phyloP scores from a whole-genome alignment of 2,797 vertebrate genomes.

The Manis crassicaudata region DNA sequence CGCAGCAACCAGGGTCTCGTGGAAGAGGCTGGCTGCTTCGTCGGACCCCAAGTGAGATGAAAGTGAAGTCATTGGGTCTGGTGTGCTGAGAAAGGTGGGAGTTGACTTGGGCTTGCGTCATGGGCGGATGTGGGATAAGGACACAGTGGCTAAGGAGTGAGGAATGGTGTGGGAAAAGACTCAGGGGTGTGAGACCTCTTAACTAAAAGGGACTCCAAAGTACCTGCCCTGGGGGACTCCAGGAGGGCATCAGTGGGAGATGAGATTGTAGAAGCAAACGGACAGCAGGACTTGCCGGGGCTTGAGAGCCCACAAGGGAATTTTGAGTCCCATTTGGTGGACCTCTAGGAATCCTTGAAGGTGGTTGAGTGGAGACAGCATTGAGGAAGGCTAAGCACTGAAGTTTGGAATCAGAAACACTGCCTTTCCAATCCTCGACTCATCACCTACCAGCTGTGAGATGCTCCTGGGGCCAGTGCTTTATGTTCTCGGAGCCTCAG shows the following conservation, averaged over 20 bases:
- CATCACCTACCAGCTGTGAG: neutral
- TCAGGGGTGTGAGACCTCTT: neutral
- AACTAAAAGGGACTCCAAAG: neutral
- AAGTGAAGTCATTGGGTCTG: neutral
- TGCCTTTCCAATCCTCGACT: neutral
- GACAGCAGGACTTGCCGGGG: neutral
- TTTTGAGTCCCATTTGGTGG: neutral
- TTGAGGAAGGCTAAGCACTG: neutral
- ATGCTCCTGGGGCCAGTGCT: neutral
- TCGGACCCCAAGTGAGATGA: neutral
- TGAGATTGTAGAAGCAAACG: neutral
- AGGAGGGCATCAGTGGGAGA: neutral
- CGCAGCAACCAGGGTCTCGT: neutral
- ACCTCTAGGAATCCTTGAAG: neutral
- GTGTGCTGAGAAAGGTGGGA: neutral
- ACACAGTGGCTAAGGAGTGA: neutral
- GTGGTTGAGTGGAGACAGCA: neutral
- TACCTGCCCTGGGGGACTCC: neutral
- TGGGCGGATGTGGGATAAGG: neutral
- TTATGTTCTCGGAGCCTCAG: neutral
- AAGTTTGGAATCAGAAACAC: neutral
- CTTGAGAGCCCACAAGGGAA: neutral
- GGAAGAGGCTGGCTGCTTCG: rapidly evolving
- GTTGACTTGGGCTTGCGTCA: neutral
- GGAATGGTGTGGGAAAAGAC: no score